These are phyloP conservation scores for Picus viridis DNA, from an alignment of 2,797 vertebrate species.

Conservation along the genomic window DNA sequence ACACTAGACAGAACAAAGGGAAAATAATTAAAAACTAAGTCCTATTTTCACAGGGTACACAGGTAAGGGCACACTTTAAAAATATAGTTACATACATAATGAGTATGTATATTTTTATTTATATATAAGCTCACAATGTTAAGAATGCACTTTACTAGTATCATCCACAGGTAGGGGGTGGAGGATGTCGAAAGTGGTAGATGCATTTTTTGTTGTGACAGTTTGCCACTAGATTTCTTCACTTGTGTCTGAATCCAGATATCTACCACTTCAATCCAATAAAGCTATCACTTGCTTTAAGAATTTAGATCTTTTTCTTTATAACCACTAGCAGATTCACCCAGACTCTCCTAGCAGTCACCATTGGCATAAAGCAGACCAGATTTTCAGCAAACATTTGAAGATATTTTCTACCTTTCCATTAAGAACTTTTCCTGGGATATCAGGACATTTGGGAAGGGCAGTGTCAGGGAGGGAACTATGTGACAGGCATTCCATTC, in stretches of 20 bases:
- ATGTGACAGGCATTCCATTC: not conserved
- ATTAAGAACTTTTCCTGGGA: not conserved
- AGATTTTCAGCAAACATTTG: not conserved
- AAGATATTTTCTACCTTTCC: not conserved
- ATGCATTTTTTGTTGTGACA: not conserved
- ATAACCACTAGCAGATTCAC: not conserved
- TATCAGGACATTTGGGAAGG: not conserved
- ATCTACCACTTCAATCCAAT: not conserved
- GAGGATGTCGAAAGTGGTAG: not conserved
- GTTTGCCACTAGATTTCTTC: not conserved
- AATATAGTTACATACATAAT: not conserved
- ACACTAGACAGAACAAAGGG: not conserved
- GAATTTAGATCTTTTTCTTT: not conserved
- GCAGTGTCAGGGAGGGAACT: not conserved
- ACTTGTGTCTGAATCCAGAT: not conserved
- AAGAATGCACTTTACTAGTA: not conserved
- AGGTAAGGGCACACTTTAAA: not conserved
- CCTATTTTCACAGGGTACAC: not conserved
- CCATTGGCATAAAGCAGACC: not conserved
- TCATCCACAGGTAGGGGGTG: fast-evolving
- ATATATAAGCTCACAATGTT: not conserved
- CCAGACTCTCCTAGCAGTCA: not conserved
- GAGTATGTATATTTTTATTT: not conserved
- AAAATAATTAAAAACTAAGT: not conserved
- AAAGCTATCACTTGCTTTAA: not conserved